A percentile compares a stretch with the other conserved stretches of the same genome.
These are phyloP conservation scores for Isurus oxyrinchus DNA, from an alignment of 2,113 vertebrate species.

Conservation along the genomic window DNA sequence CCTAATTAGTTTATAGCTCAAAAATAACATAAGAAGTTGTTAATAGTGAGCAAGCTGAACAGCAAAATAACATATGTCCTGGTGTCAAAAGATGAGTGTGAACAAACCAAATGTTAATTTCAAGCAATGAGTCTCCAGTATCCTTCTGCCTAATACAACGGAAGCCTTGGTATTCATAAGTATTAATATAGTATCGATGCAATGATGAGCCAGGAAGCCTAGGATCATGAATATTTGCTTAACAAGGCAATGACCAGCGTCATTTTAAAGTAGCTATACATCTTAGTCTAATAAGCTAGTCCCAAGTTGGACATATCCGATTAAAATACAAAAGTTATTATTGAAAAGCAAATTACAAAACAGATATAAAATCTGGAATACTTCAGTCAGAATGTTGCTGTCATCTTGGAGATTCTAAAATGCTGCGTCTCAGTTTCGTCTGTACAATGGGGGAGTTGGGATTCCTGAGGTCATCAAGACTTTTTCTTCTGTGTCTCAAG, in stretches of 20 bases:
- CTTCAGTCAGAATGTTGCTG: not conserved
- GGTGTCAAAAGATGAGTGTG: not conserved
- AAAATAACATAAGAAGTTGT: not conserved
- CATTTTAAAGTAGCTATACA: not conserved
- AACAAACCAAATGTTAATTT: not conserved
- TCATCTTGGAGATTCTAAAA: not conserved
- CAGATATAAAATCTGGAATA: not conserved
- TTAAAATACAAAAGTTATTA: slow-evolving; percentile 22
- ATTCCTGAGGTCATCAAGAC: no score
- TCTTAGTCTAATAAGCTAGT: not conserved
- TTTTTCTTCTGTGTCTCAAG: slow-evolving; percentile 78
- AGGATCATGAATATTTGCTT: not conserved
- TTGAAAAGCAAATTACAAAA: not conserved
- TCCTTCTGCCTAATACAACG: not conserved
- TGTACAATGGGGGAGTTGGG: not conserved
- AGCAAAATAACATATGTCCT: not conserved
- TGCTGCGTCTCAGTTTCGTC: not conserved
- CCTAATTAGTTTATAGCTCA: not conserved
- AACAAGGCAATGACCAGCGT: not conserved
- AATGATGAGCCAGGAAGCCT: not conserved
- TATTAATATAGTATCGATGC: not conserved
- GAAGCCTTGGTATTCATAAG: not conserved
- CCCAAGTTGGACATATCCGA: no score
- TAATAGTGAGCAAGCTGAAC: not conserved
- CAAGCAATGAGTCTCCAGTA: not conserved